Base-by-base conservation (phyloP, 2,113 vertebrate species). In the Cisticola juncidis region DNA sequence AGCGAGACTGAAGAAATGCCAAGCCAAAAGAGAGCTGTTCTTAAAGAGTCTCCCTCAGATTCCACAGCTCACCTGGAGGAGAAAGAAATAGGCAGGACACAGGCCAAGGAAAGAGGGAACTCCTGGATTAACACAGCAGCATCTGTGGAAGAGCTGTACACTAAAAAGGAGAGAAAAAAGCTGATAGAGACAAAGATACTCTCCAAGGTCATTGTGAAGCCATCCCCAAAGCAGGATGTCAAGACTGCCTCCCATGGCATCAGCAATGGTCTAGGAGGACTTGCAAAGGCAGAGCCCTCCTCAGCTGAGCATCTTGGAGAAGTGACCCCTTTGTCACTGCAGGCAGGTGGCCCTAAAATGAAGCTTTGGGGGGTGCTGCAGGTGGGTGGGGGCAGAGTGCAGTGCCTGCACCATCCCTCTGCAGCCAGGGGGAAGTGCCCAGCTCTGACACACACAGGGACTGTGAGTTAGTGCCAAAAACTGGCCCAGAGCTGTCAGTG, bases 161-260 rank as follows among this genome's bases (percentile, higher is more conserved):
- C 78, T 56, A 48, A 64, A 33, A 78, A 81, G 56, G 97, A 98
- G 78, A 96, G 96, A 44, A 97, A 64, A 53, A 95, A 81, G 44
- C 86, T 97, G 86, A 97, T 98, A 22, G 88, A 98, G 87, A 97
- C 93, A 56, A 94, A 97, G 58, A 92, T 98, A 31, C 96, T 98
- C 51, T 94, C 89, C 40, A 98, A 97, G 91, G 24, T 92, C n/a
- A 40, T 72, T 26, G 33, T 95, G 88, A 14, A 69, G 21, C 81
- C 47, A 2, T 68, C 60, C 40, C 61, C 65, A 56, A 57, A 91
- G 60, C 64, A 81, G 33, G 56, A 40, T n/a, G 8, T 40, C 20
- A 60, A 68, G 21, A 50, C 10, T 89, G 68, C 44, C 9, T 68
- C 70, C 8, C 14, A 3, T 56, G 78, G 23, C 11, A 18, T 78